Conservation (phyloP, 2,888 invertebrate species). For the Meganola albula region DNA sequence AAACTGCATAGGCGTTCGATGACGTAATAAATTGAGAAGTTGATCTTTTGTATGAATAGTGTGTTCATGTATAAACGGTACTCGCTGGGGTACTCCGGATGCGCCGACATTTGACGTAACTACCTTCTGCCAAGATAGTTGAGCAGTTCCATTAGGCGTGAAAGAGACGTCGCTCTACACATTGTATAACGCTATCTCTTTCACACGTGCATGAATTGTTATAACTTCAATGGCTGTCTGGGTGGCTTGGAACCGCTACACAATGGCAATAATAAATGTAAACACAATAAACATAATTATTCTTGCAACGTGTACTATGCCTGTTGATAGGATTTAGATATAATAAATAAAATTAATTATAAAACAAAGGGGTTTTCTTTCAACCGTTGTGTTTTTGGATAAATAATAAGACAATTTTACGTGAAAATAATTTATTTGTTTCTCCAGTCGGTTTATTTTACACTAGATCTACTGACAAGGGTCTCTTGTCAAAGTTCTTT, state of each 20-base stretch:
- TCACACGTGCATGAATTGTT: no score
- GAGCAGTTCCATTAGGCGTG: constrained; percentile 10
- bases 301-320: constrained; percentile 73
- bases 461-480: no score
- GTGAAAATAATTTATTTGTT: constrained; percentile 31
- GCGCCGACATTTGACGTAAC: constrained; percentile 10
- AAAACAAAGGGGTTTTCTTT: constrained; percentile 42
- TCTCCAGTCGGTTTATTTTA: no score
- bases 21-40: constrained; percentile 32
- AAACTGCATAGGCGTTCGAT: constrained; percentile 54
- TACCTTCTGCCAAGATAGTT: no score
- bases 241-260: constrained; percentile 31
- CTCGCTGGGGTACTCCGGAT: constrained; percentile 29
- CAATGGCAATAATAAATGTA: constrained; percentile 39
- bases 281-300: constrained; percentile 59
- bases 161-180: no score
- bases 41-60: constrained; percentile 43
- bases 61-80: constrained; percentile 32
- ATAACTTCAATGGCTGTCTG: constrained; percentile 16
- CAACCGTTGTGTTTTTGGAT: no score
- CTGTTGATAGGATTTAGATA: constrained; percentile 73
- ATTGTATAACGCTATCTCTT: no score
- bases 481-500: no score
- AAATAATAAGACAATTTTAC: constrained; percentile 16
- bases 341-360: constrained; percentile 76